These are phyloP conservation scores for Dinoponera quadriceps DNA, from an alignment of 1,140 invertebrate genomes.

Conservation along the genomic window DNA sequence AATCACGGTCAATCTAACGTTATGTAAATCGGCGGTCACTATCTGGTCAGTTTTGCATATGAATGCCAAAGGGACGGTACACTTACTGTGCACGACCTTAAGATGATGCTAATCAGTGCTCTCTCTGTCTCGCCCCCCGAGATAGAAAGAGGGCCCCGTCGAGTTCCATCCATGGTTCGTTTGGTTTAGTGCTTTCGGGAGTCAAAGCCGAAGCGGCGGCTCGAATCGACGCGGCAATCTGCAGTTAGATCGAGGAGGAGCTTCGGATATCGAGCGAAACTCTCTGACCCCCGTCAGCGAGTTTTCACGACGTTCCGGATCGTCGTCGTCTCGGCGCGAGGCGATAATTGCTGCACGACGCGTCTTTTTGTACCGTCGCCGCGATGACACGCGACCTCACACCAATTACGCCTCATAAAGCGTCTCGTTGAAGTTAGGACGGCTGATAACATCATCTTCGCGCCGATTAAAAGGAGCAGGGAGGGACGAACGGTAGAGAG, in stretches of 20 bases:
- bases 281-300: background rate
- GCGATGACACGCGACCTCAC: background rate
- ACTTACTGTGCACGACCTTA: constrained; percentile 74
- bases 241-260: background rate
- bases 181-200: constrained; percentile 78
- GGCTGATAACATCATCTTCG: constrained; percentile 18
- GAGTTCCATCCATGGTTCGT: constrained; percentile 76
- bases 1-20: constrained; percentile 85
- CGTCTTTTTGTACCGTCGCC: background rate
- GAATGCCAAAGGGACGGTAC: constrained; percentile 78
- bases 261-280: constrained; percentile 3
- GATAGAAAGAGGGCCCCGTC: constrained; percentile 21
- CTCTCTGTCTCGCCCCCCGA: constrained; percentile 28
- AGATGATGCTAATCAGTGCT: constrained; percentile 83
- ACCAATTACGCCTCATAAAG: background rate
- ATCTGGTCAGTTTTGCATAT: constrained; percentile 85
- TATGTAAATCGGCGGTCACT: constrained; percentile 84
- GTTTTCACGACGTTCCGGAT: background rate
- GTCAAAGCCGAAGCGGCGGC: constrained; percentile 25
- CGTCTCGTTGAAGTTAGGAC: background rate
- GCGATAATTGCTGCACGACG: background rate
- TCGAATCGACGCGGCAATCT: constrained; percentile 20
- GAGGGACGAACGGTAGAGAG: background rate
- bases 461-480: constrained; percentile 23
- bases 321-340: background rate